Evolutionary conservation across 2,888 invertebrate genomes (phyloP), one percentile per base, ranked within the genome.

Genomic region (Anagyrus pseudococci): DNA sequence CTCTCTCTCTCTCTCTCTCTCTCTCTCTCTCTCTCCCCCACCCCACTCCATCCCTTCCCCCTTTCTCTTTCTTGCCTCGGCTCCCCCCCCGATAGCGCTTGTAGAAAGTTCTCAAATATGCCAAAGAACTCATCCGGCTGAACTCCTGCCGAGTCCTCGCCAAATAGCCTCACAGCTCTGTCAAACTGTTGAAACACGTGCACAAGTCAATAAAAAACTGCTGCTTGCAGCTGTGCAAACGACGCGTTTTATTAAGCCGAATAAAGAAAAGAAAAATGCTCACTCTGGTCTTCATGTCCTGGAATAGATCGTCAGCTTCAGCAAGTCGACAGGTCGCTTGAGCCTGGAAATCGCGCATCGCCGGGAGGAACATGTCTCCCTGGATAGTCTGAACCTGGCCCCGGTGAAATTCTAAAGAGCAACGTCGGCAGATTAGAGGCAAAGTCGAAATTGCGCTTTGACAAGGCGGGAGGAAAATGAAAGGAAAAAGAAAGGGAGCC

Each of bases 121-220:
- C 94, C 94, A 82, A 96, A 97, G 83, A 97, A 92, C 76, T 94
- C 95, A 73, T 96, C 96, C 0, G 96, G 96, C 61, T 96, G 94
- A 22, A 92, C 85, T 40, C 88, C 88, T 0, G 87, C 87, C 4
- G 92, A 87, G 72, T 96, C 96, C 81, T 97, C 96, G 33, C 96
- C 96, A 79, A 96, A 97, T 1, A 93, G 84, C 68, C 92, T 88
- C 3, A 94, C 92, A 6, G 94, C 94, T 61, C 93, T 86, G 76
- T 95, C 95, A 71, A 94, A 93, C 75, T 96, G 84, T 37, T 43
- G 2, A 8, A 17, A 20, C 8, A 44, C 17, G 17, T 44, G 2
- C n/a, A 17, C 22, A 37, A 37, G 37, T 7, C 2, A 20, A 7
- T 22, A 8, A 7, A 7, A 44, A 44, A 7, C 44, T 15, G 13